Evolutionary conservation across 2,888 invertebrate species (phyloP).

Genomic region (Caenorhabditis sp.): DNA sequence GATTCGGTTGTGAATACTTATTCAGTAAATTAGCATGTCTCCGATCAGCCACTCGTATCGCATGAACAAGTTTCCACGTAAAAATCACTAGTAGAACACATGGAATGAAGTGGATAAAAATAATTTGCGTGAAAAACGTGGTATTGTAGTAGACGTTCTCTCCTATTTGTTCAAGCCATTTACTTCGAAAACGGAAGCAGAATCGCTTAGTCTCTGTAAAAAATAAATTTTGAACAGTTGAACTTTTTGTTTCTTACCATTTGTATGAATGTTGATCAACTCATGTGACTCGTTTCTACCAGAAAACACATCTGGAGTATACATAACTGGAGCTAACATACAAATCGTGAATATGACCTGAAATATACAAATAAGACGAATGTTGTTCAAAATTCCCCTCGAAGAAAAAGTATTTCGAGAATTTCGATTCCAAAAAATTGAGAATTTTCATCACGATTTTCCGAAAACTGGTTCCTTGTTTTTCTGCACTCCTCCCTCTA

Average conservation of each 20-base stretch:
- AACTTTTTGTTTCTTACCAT: conserved; percentile 35
- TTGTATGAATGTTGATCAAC: conserved; percentile 53
- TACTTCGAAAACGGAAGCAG: conserved; percentile 41
- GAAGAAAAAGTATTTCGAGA: too few relatives aligned
- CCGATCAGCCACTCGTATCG: conserved; percentile 84
- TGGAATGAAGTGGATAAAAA: conserved; percentile 88
- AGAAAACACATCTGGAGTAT: conserved; percentile 64
- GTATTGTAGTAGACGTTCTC: conserved; percentile 81
- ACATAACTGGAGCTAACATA: conserved; percentile 57
- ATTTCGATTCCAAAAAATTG: too few relatives aligned
- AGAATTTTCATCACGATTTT: too few relatives aligned
- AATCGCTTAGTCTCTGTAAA: conserved; percentile 48
- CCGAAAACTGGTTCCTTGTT: too few relatives aligned
- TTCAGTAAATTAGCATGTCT: conserved; percentile 74
- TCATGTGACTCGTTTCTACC: conserved; percentile 54
- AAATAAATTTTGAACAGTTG: conserved; percentile 10
- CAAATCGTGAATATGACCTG: conserved; percentile 75
- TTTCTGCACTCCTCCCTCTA: neutral
- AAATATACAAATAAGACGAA: too few relatives aligned
- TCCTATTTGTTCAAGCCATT: conserved; percentile 20
- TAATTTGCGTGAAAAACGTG: conserved; percentile 76
- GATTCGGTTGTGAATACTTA: conserved; percentile 38
- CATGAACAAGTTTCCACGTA: conserved; percentile 85
- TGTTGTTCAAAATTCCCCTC: too few relatives aligned
- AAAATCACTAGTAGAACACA: conserved; percentile 87